A percentile compares a stretch with the other conserved stretches of the same genome.
phyloP scores from a whole-genome alignment of 2,797 vertebrate genomes.

The Miichthys miiuy region DNA sequence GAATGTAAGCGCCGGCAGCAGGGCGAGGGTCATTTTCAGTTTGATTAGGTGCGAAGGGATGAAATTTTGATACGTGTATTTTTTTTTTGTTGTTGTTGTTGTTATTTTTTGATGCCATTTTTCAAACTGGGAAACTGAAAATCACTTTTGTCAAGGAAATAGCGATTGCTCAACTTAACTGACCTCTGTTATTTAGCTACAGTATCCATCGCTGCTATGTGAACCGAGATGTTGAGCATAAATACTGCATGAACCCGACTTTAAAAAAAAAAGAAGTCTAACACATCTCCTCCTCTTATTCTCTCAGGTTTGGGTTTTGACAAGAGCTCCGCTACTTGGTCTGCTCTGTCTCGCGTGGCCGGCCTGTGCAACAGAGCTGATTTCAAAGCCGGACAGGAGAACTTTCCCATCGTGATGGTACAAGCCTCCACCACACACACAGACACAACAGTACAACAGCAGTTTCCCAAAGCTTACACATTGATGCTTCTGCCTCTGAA shows the following conservation, averaged over 20 bases:
- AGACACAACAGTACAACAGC: slow-evolving; percentile 17
- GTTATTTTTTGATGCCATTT: slow-evolving; percentile 34
- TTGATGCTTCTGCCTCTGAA: slow-evolving; percentile 16
- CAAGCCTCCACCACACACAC: slow-evolving; percentile 11
- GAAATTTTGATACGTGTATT: slow-evolving; percentile 44
- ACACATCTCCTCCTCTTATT: slow-evolving; percentile 43
- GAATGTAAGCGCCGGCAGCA: slow-evolving; percentile 26
- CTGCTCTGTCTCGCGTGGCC: slow-evolving; percentile 89
- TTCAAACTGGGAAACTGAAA: slow-evolving; percentile 42
- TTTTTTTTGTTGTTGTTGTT: slow-evolving; percentile 37
- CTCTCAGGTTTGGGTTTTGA: slow-evolving; percentile 90
- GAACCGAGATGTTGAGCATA: slow-evolving; percentile 56
- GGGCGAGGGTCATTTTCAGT: slow-evolving; percentile 57
- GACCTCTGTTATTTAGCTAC: slow-evolving; percentile 66
- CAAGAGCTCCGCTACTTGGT: slow-evolving; percentile 92
- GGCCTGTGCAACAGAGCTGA: slow-evolving; percentile 92
- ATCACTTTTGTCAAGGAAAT: slow-evolving; percentile 54
- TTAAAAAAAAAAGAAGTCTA: slow-evolving; percentile 36
- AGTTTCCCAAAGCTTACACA: background rate
- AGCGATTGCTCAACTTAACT: slow-evolving; percentile 49
- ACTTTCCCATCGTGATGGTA: slow-evolving; percentile 90
- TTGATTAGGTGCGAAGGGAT: slow-evolving; percentile 19
- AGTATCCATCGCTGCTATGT: slow-evolving; percentile 40
- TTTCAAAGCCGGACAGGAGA: slow-evolving; percentile 90
- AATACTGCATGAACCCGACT: slow-evolving; percentile 67